phyloP scores from a whole-genome alignment of 2,888 invertebrate genomes.

The Mechanitis messenoides region DNA sequence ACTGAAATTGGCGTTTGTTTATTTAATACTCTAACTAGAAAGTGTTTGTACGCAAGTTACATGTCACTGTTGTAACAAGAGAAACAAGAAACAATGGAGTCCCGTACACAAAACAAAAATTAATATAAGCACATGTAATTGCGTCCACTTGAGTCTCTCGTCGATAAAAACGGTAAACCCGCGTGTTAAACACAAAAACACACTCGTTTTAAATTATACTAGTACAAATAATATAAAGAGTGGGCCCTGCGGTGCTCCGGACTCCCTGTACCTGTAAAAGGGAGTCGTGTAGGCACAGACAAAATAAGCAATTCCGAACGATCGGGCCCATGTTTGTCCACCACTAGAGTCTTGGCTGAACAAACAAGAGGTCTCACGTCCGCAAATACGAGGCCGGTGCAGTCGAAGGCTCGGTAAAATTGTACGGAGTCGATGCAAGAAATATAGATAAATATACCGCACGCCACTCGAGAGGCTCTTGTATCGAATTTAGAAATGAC shows the following conservation, averaged over 20 bases:
- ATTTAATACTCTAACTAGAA: too few species aligned
- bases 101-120: conserved; percentile 1
- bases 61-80: too few species aligned
- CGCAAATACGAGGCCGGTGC: conserved; percentile 72
- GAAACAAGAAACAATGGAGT: too few species aligned
- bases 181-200: conserved; percentile 43
- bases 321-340: conserved; percentile 73
- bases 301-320: conserved; percentile 76
- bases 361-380: conserved; percentile 73
- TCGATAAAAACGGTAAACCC: conserved; percentile 24
- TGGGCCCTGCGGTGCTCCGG: conserved; percentile 58
- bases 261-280: conserved; percentile 60
- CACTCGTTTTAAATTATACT: conserved; percentile 50
- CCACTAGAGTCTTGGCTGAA: conserved; percentile 74
- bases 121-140: conserved; percentile 11
- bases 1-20: too few species aligned
- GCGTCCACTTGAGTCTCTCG: conserved; percentile 16
- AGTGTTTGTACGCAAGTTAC: too few species aligned
- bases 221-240: conserved; percentile 50
- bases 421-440: conserved; percentile 48
- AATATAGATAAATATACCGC: conserved; percentile 44
- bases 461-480: conserved; percentile 38
- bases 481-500: conserved; percentile 37
- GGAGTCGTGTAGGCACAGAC: conserved; percentile 72
- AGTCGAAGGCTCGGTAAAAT: conserved; percentile 60